These are phyloP conservation scores for Eupithecia centaureata DNA, from an alignment of 2,888 invertebrate genomes.

Conservation along the genomic window DNA sequence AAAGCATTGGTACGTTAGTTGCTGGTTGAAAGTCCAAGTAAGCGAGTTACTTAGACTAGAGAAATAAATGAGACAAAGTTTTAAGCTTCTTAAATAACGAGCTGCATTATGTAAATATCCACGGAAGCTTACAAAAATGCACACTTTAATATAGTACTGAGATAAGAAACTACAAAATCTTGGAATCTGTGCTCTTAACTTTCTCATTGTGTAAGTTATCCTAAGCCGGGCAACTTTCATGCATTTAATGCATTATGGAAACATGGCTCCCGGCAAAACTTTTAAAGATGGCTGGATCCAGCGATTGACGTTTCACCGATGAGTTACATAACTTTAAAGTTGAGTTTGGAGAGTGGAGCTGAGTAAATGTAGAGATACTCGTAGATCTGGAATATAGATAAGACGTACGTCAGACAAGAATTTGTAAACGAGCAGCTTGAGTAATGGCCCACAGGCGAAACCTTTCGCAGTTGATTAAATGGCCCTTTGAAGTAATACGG, in stretches of 20 bases:
- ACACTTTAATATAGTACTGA: constrained; percentile 25
- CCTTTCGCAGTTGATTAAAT: constrained; percentile 79
- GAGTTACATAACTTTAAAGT: constrained; percentile 46
- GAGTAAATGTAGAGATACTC: constrained; percentile 32
- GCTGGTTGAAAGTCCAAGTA: neutral
- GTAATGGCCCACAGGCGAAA: constrained; percentile 69
- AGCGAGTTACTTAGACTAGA: neutral
- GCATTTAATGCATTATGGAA: constrained; percentile 54
- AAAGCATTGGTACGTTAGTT: neutral
- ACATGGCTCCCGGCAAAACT: constrained; percentile 45
- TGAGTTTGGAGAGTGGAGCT: constrained; percentile 38
- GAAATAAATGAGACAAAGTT: constrained; percentile 12
- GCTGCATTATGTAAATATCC: constrained; percentile 20
- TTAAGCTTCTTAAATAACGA: constrained; percentile 13
- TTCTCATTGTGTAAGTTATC: constrained; percentile 44
- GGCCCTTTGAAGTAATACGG: constrained; percentile 72
- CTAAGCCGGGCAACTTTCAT: constrained; percentile 40
- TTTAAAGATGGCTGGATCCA: constrained; percentile 48
- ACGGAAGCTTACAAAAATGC: constrained; percentile 28
- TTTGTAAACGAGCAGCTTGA: constrained; percentile 71
- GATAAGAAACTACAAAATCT: constrained; percentile 36
- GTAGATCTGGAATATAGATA: constrained; percentile 51
- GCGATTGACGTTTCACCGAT: constrained; percentile 52
- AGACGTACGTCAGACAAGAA: constrained; percentile 66
- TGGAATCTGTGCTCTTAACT: constrained; percentile 39